These are phyloP conservation scores for Mustela lutreola DNA, from an alignment of 2,113 vertebrate genomes.

Conservation along the genomic window DNA sequence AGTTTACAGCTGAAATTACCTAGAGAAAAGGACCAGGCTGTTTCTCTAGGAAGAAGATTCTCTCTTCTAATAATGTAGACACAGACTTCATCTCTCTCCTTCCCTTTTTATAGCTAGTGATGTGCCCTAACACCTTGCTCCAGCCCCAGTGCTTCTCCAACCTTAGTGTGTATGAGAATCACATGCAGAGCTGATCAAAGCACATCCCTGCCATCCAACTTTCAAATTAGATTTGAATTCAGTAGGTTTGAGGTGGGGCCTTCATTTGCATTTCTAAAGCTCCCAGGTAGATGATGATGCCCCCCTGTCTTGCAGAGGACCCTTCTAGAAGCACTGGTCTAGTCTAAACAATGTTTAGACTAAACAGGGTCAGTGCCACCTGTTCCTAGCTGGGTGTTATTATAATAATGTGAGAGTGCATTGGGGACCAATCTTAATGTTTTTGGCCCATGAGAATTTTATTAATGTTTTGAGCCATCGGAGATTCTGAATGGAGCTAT, in stretches of 20 bases:
- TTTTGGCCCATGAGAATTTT: not conserved
- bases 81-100: not conserved
- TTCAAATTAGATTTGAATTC: not conserved
- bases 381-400: too few relatives aligned
- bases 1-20: not conserved
- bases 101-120: not conserved
- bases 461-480: not conserved
- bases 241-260: not conserved
- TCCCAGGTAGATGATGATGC: not conserved
- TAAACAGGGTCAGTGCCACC: not conserved
- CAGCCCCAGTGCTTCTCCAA: not conserved
- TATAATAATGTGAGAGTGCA: not conserved
- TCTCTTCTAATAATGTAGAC: not conserved
- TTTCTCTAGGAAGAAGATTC: not conserved
- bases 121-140: not conserved
- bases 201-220: not conserved
- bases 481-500: not conserved
- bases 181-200: not conserved
- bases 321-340: not conserved
- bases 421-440: not conserved
- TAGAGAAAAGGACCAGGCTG: not conserved
- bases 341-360: not conserved
- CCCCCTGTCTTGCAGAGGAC: not conserved
- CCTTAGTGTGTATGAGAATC: not conserved
- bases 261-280: not conserved